These are phyloP conservation scores for Salvator merianae DNA, from an alignment of 2,113 vertebrate genomes.

Conservation along the genomic window DNA sequence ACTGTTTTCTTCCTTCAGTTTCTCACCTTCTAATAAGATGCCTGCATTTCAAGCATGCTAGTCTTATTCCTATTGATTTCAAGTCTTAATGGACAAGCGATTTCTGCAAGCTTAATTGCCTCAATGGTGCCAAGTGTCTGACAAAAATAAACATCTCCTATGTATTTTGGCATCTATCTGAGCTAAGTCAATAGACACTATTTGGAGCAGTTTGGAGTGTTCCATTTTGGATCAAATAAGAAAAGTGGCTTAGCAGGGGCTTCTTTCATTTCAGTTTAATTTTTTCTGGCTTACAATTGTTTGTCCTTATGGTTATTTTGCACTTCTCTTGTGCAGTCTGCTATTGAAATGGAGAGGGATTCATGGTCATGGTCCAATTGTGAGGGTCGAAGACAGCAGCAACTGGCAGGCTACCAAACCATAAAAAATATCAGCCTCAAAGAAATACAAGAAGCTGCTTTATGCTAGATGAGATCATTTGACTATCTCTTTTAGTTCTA, in stretches of 20 bases:
- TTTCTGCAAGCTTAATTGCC: conserved; percentile 26
- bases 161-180: background rate
- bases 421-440: too few relatives aligned
- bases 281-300: background rate
- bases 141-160: conserved; percentile 17
- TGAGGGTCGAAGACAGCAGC: too few relatives aligned
- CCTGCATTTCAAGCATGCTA: conserved; percentile 5
- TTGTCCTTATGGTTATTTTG: background rate
- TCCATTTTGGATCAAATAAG: background rate
- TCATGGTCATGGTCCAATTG: too few relatives aligned
- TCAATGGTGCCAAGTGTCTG: background rate
- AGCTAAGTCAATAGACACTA: background rate
- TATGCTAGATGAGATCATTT: too few relatives aligned
- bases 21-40: conserved; percentile 33
- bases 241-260: background rate
- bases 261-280: background rate
- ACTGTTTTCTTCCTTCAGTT: conserved; percentile 17
- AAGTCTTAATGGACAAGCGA: conserved; percentile 22
- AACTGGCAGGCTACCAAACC: too few relatives aligned
- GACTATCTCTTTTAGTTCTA: too few relatives aligned
- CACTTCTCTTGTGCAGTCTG: background rate
- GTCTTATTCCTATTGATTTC: conserved; percentile 26
- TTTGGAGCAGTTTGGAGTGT: background rate
- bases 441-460: too few relatives aligned
- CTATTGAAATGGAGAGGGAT: background rate